A percentile compares a stretch with the other conserved stretches of the same genome.
phyloP scores from a whole-genome alignment of 92 coral and sea anemone genomes.

The Chrysogorgia sp. region DNA sequence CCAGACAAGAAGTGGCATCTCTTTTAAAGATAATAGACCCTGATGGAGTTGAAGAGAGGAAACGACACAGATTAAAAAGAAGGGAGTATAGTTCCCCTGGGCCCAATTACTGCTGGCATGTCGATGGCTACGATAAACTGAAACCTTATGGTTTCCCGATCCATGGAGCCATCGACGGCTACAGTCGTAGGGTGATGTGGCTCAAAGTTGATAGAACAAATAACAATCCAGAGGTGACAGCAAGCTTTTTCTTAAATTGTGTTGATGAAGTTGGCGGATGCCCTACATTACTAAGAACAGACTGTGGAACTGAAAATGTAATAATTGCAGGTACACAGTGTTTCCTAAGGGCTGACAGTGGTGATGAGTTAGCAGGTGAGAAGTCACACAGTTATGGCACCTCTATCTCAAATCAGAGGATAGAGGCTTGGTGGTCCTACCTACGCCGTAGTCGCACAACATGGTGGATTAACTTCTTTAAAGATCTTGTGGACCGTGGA shows the following conservation, averaged over 20 bases:
- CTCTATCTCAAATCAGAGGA: constrained; percentile 33
- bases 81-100: constrained; percentile 23
- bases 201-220: constrained; percentile 30
- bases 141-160: constrained; percentile 45
- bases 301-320: constrained; percentile 41
- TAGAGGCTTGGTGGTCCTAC: constrained; percentile 48
- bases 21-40: constrained; percentile 43
- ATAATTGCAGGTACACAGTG: constrained; percentile 37
- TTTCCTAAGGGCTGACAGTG: constrained; percentile 38
- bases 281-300: constrained; percentile 30
- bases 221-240: constrained; percentile 21
- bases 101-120: constrained; percentile 46
- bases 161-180: constrained; percentile 40
- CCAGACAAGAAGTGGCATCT: constrained; percentile 16
- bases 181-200: constrained; percentile 42
- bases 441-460: constrained; percentile 13
- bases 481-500: constrained; percentile 34
- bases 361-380: constrained; percentile 37
- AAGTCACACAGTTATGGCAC: constrained; percentile 43
- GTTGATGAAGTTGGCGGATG: constrained; percentile 32
- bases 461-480: constrained; percentile 51
- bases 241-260: constrained; percentile 16
- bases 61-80: constrained; percentile 24
- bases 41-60: constrained; percentile 22
- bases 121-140: constrained; percentile 35